phyloP scores from a whole-genome alignment of 1,140 invertebrate species.

The Babylonia areolata region DNA sequence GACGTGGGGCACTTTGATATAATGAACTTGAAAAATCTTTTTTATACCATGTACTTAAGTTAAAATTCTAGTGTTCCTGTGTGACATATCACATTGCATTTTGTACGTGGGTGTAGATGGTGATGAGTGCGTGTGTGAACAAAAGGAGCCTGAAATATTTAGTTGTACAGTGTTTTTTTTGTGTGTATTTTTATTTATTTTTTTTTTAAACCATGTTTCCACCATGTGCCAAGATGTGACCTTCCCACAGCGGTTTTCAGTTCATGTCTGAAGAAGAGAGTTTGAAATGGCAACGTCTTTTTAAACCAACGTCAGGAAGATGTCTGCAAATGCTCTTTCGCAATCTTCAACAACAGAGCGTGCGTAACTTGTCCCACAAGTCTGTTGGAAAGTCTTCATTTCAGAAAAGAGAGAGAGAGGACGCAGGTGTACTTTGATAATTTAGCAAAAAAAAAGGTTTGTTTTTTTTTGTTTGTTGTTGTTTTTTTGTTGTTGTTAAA shows the following conservation, averaged over 20 bases:
- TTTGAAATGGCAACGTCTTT: background rate
- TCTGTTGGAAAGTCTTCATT: no score
- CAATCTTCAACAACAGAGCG: no score
- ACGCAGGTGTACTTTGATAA: background rate
- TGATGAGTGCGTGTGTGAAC: background rate
- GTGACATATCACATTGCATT: background rate
- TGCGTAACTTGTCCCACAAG: background rate
- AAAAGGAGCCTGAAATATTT: background rate
- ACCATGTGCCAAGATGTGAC: background rate
- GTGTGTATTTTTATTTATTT: no score
- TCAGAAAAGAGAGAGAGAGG: background rate
- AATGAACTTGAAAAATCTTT: background rate
- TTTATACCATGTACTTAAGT: background rate
- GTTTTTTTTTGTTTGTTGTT: no score
- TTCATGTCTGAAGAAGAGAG: background rate
- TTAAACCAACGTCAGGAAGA: background rate
- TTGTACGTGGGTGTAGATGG: background rate
- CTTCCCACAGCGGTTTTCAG: background rate
- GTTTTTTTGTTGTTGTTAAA: no score
- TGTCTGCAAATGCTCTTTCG: no score
- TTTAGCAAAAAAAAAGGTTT: no score
- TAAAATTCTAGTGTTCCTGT: background rate
- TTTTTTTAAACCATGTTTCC: background rate
- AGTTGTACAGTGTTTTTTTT: background rate
- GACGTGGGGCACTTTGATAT: no score